Evolutionary conservation across 1,140 invertebrate species (phyloP).

Genomic region (Heliconius himera): DNA sequence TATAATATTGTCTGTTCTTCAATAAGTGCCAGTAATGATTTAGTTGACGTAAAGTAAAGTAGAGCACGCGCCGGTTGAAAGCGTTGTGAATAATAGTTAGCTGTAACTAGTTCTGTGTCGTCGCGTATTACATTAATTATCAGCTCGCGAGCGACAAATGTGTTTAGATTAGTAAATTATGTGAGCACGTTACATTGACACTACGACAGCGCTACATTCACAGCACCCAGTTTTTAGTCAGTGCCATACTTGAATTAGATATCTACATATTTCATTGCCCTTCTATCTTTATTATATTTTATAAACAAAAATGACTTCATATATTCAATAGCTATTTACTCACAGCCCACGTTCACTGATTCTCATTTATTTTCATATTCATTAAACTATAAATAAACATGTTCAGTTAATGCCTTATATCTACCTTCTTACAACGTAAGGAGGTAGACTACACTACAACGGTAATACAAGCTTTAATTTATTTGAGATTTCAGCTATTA

Average conservation of each 20-base stretch:
- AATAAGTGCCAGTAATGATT: not conserved
- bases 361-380: not conserved
- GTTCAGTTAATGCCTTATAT: not conserved
- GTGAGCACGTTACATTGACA: not conserved
- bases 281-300: too few species aligned
- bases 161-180: not conserved
- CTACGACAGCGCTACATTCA: too few species aligned
- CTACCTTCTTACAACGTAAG: too few species aligned
- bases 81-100: not conserved
- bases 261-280: too few species aligned
- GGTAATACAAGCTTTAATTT: too few species aligned
- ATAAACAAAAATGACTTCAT: too few species aligned
- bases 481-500: too few species aligned
- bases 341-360: not conserved
- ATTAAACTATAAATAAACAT: not conserved
- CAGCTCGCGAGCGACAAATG: not conserved
- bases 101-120: not conserved
- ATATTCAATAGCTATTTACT: too few species aligned
- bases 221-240: too few species aligned
- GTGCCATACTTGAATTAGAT: too few species aligned
- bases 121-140: slow-evolving; percentile 3
- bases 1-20: not conserved
- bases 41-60: not conserved
- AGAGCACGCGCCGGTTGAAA: not conserved
- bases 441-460: too few species aligned